These are phyloP conservation scores for Oreotrochilus melanogaster DNA, from an alignment of 2,113 vertebrate genomes.

Conservation along the genomic window DNA sequence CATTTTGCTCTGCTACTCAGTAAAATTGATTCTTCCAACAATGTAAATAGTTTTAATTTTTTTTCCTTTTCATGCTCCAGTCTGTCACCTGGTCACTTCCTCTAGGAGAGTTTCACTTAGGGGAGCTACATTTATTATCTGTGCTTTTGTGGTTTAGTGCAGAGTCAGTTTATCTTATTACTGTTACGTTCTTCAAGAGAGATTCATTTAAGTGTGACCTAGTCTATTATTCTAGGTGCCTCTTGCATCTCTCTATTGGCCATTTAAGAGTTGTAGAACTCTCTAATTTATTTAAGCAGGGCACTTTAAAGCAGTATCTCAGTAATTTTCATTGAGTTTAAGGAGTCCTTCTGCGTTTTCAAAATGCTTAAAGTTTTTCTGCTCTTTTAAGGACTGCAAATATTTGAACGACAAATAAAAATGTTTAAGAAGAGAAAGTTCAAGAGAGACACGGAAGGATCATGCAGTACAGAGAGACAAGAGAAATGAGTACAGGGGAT, in stretches of 20 bases:
- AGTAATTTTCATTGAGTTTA: slow-evolving; percentile 73
- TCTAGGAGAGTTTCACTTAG: slow-evolving; percentile 54
- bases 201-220: slow-evolving; percentile 80
- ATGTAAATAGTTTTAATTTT: slow-evolving; percentile 66
- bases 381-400: slow-evolving; percentile 71
- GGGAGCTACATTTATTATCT: slow-evolving; percentile 37
- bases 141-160: slow-evolving; percentile 46
- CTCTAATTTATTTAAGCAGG: slow-evolving; percentile 79
- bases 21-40: slow-evolving; percentile 77
- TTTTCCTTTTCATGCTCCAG: slow-evolving; percentile 54
- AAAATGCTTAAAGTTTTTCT: slow-evolving; percentile 70
- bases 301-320: slow-evolving; percentile 63
- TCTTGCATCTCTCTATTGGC: slow-evolving; percentile 70
- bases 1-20: slow-evolving; percentile 65
- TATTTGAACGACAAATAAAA: slow-evolving; percentile 73
- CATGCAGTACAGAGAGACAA: neutral
- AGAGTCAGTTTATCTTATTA: slow-evolving; percentile 70
- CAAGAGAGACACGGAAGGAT: neutral
- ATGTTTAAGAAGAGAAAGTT: slow-evolving; percentile 13
- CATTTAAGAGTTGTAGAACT: slow-evolving; percentile 74
- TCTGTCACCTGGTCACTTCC: slow-evolving; percentile 70
- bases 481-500: neutral
- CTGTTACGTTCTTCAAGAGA: slow-evolving; percentile 70
- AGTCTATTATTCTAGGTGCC: slow-evolving; percentile 68
- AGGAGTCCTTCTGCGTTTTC: slow-evolving; percentile 72